These are phyloP conservation scores for Selene dorsalis DNA, from an alignment of 2,797 vertebrate species.

Conservation along the genomic window DNA sequence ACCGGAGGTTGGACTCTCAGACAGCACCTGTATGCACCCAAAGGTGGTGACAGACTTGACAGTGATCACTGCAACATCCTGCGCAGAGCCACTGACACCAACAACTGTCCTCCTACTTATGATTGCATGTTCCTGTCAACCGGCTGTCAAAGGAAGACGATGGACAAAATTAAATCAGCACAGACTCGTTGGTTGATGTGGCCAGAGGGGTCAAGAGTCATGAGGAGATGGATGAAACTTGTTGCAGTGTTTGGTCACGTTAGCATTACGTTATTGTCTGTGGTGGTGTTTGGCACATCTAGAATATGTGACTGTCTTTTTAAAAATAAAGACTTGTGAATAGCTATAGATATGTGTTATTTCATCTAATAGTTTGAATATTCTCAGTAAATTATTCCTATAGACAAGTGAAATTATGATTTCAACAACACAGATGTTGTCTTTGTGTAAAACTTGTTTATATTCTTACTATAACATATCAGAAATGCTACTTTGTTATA, in stretches of 20 bases:
- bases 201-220: constrained; percentile 18
- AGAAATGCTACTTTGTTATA: background rate
- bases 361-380: constrained; percentile 2
- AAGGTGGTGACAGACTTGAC: constrained; percentile 52
- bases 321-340: constrained; percentile 69
- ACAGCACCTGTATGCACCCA: constrained; percentile 36
- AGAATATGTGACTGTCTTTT: constrained; percentile 66
- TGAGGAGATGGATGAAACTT: constrained; percentile 35
- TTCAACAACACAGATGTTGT: background rate
- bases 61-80: constrained; percentile 50
- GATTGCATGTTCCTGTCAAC: constrained; percentile 68
- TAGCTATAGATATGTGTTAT: constrained; percentile 38
- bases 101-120: constrained; percentile 42
- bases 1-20: constrained; percentile 23
- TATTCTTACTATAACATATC: background rate
- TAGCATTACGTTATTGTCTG: constrained; percentile 58
- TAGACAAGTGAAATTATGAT: background rate
- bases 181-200: constrained; percentile 26
- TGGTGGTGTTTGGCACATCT: constrained; percentile 59
- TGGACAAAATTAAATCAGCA: constrained; percentile 49
- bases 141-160: constrained; percentile 40
- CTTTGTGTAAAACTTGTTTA: too few relatives aligned
- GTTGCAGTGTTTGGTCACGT: constrained; percentile 60
- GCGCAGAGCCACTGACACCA: constrained; percentile 23
- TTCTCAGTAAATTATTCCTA: background rate